Percentiles rank a stretch among this genome's conserved stretches.
phyloP scores from a whole-genome alignment of 1,140 invertebrate species.

The Leptinotarsa lineolata region DNA sequence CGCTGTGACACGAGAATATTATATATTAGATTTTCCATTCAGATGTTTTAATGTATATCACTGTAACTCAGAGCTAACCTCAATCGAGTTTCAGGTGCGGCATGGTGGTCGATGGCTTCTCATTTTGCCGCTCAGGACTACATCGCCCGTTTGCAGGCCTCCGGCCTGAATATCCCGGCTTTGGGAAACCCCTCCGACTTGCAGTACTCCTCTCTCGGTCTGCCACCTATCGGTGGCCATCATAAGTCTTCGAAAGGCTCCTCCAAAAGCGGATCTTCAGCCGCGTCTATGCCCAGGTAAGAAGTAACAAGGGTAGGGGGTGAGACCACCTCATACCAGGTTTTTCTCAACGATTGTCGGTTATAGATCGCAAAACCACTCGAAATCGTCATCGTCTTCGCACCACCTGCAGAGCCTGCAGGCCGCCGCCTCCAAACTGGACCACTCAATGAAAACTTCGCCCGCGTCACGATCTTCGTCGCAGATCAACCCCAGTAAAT shows the following conservation, averaged over 20 bases:
- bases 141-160: conserved; percentile 76
- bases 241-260: conserved; percentile 52
- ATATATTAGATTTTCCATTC: no score
- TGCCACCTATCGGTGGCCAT: conserved; percentile 52
- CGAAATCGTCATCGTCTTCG: background rate
- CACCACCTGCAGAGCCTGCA: background rate
- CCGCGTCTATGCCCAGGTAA: conserved; percentile 3
- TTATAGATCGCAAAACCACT: conserved; percentile 25
- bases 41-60: no score
- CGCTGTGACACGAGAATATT: no score
- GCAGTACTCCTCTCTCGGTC: conserved; percentile 48
- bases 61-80: no score
- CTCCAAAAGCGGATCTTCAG: conserved; percentile 21
- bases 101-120: conserved; percentile 87
- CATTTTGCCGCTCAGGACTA: conserved; percentile 85
- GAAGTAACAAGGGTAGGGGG: background rate
- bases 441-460: background rate
- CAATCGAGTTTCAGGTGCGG: conserved; percentile 63
- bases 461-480: conserved; percentile 31
- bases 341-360: no score
- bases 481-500: conserved; percentile 38
- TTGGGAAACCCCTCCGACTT: conserved; percentile 58
- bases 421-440: background rate
- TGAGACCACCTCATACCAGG: no score
- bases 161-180: conserved; percentile 68